Conservation (phyloP, 2,797 vertebrate genomes). For the Gallinago solitaria region DNA sequence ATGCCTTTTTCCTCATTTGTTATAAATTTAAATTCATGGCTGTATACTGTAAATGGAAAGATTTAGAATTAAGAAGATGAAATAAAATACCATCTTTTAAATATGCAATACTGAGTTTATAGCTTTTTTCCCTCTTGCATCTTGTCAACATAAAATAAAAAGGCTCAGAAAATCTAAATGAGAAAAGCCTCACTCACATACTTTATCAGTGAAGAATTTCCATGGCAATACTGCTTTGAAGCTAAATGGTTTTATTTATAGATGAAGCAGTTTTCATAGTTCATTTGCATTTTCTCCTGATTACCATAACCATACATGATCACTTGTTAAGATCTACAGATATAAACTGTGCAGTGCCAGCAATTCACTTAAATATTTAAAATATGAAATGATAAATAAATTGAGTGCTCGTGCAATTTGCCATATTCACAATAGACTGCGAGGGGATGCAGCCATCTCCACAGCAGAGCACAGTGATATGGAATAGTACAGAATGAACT, state of each 20-base stretch:
- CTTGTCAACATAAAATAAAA: constrained; percentile 61
- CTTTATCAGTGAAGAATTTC: constrained; percentile 61
- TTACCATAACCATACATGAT: constrained; percentile 59
- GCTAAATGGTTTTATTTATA: constrained; percentile 60
- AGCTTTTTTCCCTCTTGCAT: constrained; percentile 36
- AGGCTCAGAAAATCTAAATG: constrained; percentile 43
- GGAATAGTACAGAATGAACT: background rate
- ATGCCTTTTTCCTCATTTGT: background rate
- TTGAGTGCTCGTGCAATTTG: background rate
- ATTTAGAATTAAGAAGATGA: constrained; percentile 24
- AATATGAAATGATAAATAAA: constrained; percentile 35
- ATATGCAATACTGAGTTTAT: constrained; percentile 51
- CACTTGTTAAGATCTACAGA: constrained; percentile 48
- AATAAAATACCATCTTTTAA: constrained; percentile 50
- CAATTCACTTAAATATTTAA: constrained; percentile 18
- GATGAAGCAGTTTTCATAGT: constrained; percentile 18
- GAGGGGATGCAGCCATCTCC: background rate
- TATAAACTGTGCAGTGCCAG: constrained; percentile 33
- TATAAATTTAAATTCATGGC: background rate
- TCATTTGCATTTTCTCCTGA: constrained; percentile 60
- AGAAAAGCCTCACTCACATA: constrained; percentile 18
- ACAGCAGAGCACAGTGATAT: background rate
- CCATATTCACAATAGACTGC: background rate
- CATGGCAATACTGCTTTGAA: constrained; percentile 65
- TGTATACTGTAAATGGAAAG: background rate